A percentile compares a stretch with the other conserved stretches of the same genome.
These are phyloP conservation scores for Dynastes grantii DNA, from an alignment of 2,888 invertebrate genomes.

Conservation along the genomic window DNA sequence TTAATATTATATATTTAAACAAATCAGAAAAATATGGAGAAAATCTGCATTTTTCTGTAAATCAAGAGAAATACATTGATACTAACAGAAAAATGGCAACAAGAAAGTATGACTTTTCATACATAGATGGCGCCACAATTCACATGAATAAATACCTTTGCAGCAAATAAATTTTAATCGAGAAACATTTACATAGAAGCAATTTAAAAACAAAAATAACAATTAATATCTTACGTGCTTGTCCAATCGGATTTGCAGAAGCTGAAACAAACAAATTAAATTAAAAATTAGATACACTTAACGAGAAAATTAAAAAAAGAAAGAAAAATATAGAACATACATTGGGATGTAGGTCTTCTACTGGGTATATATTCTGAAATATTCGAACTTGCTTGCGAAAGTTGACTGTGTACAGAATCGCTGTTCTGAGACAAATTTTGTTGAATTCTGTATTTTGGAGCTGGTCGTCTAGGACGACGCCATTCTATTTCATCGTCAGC, in stretches of 20 bases:
- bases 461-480: constrained; percentile 9
- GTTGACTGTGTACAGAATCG: background rate
- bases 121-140: no score
- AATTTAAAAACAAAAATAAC: background rate
- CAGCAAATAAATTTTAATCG: no score
- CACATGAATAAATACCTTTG: no score
- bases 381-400: constrained; percentile 34
- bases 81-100: no score
- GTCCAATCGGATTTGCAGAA: constrained; percentile 21
- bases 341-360: constrained; percentile 39
- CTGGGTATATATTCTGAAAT: constrained; percentile 28
- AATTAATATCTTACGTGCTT: constrained; percentile 9
- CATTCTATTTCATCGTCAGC: constrained; percentile 26
- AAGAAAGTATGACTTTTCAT: no score
- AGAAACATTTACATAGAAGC: no score
- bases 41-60: no score
- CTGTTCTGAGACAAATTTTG: constrained; percentile 20
- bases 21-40: no score
- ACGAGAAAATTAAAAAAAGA: background rate
- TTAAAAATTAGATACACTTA: background rate
- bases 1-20: no score
- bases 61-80: no score
- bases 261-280: constrained; percentile 14
- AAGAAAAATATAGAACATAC: constrained; percentile 1
- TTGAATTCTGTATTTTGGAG: constrained; percentile 17